Conservation (phyloP, 2,113 vertebrate species). For the Agapornis roseicollis region DNA sequence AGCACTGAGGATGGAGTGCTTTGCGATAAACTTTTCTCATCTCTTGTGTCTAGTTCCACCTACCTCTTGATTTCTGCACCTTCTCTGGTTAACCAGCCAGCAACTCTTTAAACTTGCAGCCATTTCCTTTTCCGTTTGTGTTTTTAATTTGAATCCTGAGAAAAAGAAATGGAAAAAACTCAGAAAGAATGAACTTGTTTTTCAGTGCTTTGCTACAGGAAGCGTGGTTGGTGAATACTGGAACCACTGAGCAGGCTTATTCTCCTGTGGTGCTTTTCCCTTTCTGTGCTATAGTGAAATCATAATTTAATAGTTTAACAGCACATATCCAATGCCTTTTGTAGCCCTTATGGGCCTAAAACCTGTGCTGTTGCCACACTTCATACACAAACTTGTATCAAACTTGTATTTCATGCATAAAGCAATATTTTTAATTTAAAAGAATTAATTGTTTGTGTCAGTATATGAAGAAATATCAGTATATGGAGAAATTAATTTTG, state of each 20-base stretch:
- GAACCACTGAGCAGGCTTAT: background rate
- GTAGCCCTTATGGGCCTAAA: background rate
- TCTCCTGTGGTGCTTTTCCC: background rate
- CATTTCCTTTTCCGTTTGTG: background rate
- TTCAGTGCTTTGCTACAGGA: background rate
- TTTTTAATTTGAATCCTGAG: background rate
- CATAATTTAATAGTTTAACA: background rate
- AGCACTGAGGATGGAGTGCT: background rate
- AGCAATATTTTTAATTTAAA: background rate
- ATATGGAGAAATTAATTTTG: background rate
- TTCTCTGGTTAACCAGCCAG: background rate
- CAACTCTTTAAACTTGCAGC: background rate
- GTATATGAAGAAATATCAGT: background rate
- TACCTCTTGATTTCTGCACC: background rate
- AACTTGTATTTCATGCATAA: background rate
- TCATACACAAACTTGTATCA: background rate
- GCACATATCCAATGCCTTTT: background rate
- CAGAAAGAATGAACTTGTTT: too few relatives aligned
- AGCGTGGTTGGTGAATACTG: background rate
- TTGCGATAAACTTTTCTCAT: rapidly evolving
- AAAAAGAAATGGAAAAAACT: background rate
- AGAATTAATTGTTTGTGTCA: background rate
- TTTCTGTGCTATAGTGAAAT: background rate
- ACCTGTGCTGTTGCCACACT: background rate
- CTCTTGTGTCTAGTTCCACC: background rate